Evolutionary conservation across 2,113 vertebrate genomes (phyloP).

Genomic region (Erinaceus europaeus): DNA sequence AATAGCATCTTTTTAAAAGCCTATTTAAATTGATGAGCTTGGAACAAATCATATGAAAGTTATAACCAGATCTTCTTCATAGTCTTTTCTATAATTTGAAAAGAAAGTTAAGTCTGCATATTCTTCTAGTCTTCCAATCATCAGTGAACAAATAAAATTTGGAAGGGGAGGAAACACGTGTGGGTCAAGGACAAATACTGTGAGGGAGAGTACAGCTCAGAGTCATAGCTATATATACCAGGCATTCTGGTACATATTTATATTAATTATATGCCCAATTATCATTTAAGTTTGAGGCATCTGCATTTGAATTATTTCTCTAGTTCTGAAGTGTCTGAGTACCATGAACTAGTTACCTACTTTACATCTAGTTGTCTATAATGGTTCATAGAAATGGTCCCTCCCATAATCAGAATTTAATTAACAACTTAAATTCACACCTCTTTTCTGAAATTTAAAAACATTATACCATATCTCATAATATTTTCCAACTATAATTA

Average conservation of each 20-base stretch:
- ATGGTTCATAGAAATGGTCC: neutral
- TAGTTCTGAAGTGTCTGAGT: neutral
- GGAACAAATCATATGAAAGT: neutral
- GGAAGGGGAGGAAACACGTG: too few relatives aligned
- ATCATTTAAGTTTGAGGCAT: neutral
- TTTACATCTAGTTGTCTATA: neutral
- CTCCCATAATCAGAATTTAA: neutral
- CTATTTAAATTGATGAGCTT: neutral
- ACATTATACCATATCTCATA: slow-evolving; percentile 11
- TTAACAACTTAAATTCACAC: neutral
- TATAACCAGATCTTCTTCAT: neutral
- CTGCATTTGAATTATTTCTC: neutral
- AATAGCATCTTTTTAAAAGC: too few relatives aligned
- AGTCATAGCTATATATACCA: neutral
- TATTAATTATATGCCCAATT: neutral
- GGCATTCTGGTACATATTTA: neutral
- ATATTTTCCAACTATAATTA: slow-evolving; percentile 34
- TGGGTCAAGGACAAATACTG: neutral
- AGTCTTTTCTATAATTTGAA: neutral
- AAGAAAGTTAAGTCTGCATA: neutral
- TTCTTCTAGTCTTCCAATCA: neutral
- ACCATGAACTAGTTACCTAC: neutral
- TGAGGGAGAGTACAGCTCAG: neutral
- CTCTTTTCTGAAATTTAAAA: slow-evolving; percentile 49
- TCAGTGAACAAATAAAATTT: neutral